These are phyloP conservation scores for Osmerus mordax DNA, from an alignment of 2,113 vertebrate genomes.

Conservation along the genomic window DNA sequence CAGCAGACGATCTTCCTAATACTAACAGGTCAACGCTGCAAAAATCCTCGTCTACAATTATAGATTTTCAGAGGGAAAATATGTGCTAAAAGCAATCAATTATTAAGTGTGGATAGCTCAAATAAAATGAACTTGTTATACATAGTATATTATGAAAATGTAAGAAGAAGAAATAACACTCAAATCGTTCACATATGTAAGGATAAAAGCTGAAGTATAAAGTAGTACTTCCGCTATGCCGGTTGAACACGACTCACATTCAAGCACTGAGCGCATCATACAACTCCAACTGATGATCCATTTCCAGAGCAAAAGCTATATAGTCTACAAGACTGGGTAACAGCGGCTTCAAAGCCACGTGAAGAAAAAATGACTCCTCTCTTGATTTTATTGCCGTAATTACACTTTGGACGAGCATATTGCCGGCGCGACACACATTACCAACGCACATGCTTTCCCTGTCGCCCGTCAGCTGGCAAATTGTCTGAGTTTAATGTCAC, in stretches of 20 bases:
- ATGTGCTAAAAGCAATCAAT: constrained; percentile 47
- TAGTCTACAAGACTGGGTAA: constrained; percentile 26
- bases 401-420: constrained; percentile 37
- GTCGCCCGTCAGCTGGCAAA: constrained; percentile 65
- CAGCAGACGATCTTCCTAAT: constrained; percentile 54
- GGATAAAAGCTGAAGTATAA: too few relatives aligned
- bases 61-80: constrained; percentile 38
- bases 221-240: too few relatives aligned
- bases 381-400: constrained; percentile 60
- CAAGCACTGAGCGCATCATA: constrained; percentile 13
- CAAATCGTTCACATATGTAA: constrained; percentile 11
- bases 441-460: constrained; percentile 57
- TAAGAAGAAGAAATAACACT: constrained; percentile 21
- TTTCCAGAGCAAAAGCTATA: constrained; percentile 19
- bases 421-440: constrained; percentile 1
- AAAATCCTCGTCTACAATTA: constrained; percentile 39
- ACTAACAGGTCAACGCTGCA: constrained; percentile 37
- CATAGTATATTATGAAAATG: constrained; percentile 13
- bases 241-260: constrained; percentile 17
- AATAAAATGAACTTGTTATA: constrained; percentile 8
- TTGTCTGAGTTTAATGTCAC: constrained; percentile 72
- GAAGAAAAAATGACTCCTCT: constrained; percentile 44
- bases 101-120: constrained; percentile 9
- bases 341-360: constrained; percentile 24
- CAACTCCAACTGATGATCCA: too few relatives aligned